Evolutionary conservation across 1,140 invertebrate species (phyloP), one percentile per base, ranked within the genome.

Genomic region (Varroa destructor): DNA sequence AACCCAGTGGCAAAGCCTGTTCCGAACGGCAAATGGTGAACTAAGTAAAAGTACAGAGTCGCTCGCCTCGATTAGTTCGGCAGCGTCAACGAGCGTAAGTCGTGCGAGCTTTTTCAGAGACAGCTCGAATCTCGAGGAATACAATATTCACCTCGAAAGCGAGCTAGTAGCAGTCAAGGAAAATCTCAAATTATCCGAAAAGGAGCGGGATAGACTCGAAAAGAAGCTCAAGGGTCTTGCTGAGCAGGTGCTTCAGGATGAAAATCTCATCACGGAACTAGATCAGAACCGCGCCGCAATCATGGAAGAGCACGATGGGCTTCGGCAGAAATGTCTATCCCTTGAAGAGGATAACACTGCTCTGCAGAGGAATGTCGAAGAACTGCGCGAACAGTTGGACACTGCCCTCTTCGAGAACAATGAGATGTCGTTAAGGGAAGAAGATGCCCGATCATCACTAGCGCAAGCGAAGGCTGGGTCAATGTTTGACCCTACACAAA

Each of bases 361-460:
- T 67, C 61, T 67, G 37, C 61, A 67, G 61, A 67, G 61, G 40
- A 40, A 40, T 8, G 37, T 67, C n/a, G 61, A 67, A 12, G 61
- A 67, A 37, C 61, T 67, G 40, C 61, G 61, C 40, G 61, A 67
- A 3, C 61, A 67, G 61, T 14, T 67, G 40, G 61, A 67, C 61
- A 67, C 61, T 2, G 61, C 46, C 61, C 61, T 67, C 61, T 67
- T 67, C 61, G 61, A 67, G 61, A 67, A 67, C 61, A 67, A 67
- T 46, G 61, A 67, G 46, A 67, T 67, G 37, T 67, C 61, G 0
- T 14, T 67, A 46, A 67, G 61, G 46, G 61, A 67, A 37, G 61
- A n/a, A 2, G 61, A 67, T 36, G 61, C 40, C 3, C 46, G 8
- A 5, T 51, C 46, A 51, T 51, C 46, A 8, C 46, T 51, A 5